A percentile compares a stretch with the other conserved stretches of the same genome.
Evolutionary conservation across 2,888 invertebrate genomes (phyloP).

Genomic region (Stenodera caucasica): DNA sequence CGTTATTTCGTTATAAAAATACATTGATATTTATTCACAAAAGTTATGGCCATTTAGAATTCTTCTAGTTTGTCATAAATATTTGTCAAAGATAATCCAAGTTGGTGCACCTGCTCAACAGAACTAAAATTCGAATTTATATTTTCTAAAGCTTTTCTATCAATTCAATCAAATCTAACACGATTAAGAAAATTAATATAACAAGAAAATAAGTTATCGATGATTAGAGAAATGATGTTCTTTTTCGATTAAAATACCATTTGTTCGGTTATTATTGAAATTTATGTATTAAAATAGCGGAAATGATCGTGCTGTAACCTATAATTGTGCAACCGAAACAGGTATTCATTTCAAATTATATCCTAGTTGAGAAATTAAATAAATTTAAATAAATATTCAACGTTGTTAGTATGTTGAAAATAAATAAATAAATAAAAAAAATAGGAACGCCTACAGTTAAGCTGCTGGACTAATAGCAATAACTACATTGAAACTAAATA

Average conservation of each 20-base stretch:
- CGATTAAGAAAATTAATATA: too few species aligned
- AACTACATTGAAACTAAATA: background rate
- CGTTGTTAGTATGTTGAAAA: background rate
- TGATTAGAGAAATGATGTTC: too few species aligned
- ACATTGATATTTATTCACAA: background rate
- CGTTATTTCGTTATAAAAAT: background rate
- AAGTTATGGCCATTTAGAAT: background rate
- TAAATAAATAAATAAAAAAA: too few species aligned
- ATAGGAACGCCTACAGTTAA: background rate
- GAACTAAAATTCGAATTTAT: too few species aligned
- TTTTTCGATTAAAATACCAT: background rate
- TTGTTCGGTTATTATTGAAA: background rate
- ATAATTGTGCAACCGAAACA: slow-evolving; percentile 5
- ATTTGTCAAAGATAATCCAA: background rate
- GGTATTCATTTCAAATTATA: background rate
- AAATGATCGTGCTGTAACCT: background rate
- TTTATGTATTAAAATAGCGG: slow-evolving; percentile 3
- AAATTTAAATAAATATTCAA: slow-evolving; percentile 7
- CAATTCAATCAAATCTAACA: too few species aligned
- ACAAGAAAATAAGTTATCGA: too few species aligned
- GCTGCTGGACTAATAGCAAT: slow-evolving; percentile 1
- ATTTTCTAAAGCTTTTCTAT: too few species aligned
- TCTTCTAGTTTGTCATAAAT: background rate
- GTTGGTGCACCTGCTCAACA: background rate
- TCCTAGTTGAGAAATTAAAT: background rate